phyloP scores from a whole-genome alignment of 2,888 invertebrate species.

The Lymantria dispar region DNA sequence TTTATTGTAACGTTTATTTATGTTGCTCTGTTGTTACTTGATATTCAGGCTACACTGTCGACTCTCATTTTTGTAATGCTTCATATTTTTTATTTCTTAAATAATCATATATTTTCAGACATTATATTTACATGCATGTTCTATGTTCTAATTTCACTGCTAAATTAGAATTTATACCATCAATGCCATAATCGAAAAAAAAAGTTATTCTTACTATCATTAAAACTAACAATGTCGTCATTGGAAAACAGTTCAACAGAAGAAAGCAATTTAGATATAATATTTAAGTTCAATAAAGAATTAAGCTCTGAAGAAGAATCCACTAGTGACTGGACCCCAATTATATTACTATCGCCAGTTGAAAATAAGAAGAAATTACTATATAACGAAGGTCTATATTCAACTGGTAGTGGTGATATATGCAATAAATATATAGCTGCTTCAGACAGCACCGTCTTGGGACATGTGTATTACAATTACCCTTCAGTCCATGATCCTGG shows the following conservation, averaged over 20 bases:
- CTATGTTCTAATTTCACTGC: no score
- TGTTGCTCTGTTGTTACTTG: no score
- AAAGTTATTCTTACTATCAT: neutral
- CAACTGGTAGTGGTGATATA: slow-evolving; percentile 42
- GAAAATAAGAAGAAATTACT: slow-evolving; percentile 34
- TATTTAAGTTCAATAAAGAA: slow-evolving; percentile 15
- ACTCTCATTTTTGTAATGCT: no score
- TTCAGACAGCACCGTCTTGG: slow-evolving; percentile 40
- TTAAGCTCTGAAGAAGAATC: slow-evolving; percentile 36
- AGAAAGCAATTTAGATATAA: neutral
- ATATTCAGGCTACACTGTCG: no score
- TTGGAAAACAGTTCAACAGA: slow-evolving; percentile 1
- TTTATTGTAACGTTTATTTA: no score
- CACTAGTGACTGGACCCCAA: slow-evolving; percentile 36
- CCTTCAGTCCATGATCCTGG: slow-evolving; percentile 48
- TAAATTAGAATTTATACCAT: no score
- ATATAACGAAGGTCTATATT: slow-evolving; percentile 30
- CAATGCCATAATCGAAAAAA: no score
- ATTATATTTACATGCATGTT: no score
- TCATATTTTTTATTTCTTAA: no score
- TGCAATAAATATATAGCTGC: slow-evolving; percentile 39
- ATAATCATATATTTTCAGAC: no score
- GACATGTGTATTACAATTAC: slow-evolving; percentile 42
- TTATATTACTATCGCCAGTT: neutral
- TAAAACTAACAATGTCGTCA: neutral